phyloP scores from a whole-genome alignment of 2,888 invertebrate species.

The Apantesis nais region DNA sequence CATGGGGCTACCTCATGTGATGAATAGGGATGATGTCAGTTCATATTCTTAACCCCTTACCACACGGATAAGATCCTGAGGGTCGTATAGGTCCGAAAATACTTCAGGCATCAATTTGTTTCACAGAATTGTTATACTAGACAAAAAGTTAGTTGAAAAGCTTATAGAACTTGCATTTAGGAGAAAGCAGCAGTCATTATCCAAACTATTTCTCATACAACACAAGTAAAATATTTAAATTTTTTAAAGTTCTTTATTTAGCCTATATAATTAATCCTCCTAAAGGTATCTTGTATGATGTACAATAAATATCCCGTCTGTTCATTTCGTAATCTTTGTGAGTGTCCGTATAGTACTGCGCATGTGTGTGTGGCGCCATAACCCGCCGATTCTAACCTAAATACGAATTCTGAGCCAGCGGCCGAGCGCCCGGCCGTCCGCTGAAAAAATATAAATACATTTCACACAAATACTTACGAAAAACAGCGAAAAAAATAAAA shows the following conservation, averaged over 20 bases:
- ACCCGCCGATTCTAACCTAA: conserved; percentile 83
- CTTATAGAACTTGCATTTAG: background rate
- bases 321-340: conserved; percentile 61
- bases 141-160: background rate
- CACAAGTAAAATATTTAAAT: no score
- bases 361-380: conserved; percentile 78
- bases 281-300: background rate
- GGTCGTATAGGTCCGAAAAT: background rate
- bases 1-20: no score
- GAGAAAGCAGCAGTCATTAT: no score
- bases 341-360: conserved; percentile 61
- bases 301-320: background rate
- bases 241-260: no score
- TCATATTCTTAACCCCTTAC: no score
- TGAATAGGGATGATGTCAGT: no score
- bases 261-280: no score
- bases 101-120: background rate
- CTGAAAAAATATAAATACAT: conserved; percentile 78
- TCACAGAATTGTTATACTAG: background rate
- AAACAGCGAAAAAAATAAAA: conserved; percentile 25
- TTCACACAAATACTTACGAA: conserved; percentile 33
- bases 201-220: no score
- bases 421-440: conserved; percentile 72
- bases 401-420: conserved; percentile 72
- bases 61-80: no score